Evolutionary conservation across 2,797 vertebrate genomes (phyloP).

Genomic region (Neosalanx taihuensis): DNA sequence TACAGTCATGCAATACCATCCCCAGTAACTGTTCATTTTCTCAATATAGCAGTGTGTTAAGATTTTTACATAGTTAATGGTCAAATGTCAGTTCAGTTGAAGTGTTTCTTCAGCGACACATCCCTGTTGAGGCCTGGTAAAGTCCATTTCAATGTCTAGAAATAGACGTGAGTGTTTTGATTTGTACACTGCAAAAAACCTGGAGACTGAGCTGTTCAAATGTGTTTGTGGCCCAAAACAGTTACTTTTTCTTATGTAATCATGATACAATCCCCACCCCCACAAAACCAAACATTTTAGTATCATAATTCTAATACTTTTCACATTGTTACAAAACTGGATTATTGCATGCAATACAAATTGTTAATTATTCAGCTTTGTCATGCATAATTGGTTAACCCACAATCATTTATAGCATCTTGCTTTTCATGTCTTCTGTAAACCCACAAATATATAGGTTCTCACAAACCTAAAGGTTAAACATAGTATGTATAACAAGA

Average conservation of each 20-base stretch:
- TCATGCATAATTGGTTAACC: conserved; percentile 73
- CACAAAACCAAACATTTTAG: conserved; percentile 41
- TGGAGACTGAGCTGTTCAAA: too few relatives aligned
- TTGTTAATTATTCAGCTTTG: conserved; percentile 67
- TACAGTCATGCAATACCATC: conserved; percentile 33
- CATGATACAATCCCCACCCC: too few relatives aligned
- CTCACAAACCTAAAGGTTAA: conserved; percentile 43
- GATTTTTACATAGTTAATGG: too few relatives aligned
- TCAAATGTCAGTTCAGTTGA: too few relatives aligned
- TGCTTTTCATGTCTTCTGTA: conserved; percentile 59
- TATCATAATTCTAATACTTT: conserved; percentile 54
- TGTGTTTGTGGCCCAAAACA: too few relatives aligned
- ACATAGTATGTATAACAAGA: conserved; percentile 56
- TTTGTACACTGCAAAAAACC: too few relatives aligned
- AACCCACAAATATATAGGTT: conserved; percentile 37
- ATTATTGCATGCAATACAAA: conserved; percentile 84
- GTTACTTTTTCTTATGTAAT: too few relatives aligned
- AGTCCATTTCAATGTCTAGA: too few relatives aligned
- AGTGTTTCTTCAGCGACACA: too few relatives aligned
- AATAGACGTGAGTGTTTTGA: too few relatives aligned
- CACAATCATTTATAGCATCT: conserved; percentile 59
- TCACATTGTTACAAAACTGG: conserved; percentile 70
- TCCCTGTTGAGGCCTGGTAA: too few relatives aligned
- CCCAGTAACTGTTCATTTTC: background rate
- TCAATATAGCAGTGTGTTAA: background rate